Conservation (phyloP, 2,113 vertebrate genomes). For the Zeus faber region DNA sequence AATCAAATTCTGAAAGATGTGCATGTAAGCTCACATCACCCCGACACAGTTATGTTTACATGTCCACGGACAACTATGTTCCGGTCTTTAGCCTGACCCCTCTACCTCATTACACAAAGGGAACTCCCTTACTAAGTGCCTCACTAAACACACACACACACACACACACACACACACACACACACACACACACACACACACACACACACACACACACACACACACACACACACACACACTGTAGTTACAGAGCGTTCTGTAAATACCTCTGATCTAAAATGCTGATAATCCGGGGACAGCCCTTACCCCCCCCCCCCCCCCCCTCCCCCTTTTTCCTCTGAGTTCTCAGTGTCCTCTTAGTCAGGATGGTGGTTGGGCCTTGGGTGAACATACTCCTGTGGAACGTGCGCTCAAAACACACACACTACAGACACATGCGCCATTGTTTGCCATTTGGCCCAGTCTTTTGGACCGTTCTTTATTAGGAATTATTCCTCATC, state of each 20-base stretch:
- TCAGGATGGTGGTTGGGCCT: too few species aligned
- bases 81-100: slow-evolving; percentile 16
- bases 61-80: too few species aligned
- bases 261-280: slow-evolving; percentile 41
- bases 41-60: too few species aligned
- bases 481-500: too few species aligned
- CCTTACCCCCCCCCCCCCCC: slow-evolving; percentile 16
- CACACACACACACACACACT: slow-evolving; percentile 1
- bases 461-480: too few species aligned
- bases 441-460: slow-evolving; percentile 27
- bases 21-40: too few species aligned
- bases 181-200: neutral
- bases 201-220: slow-evolving; percentile 10
- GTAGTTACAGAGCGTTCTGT: slow-evolving; percentile 7
- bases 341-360: slow-evolving; percentile 26
- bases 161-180: slow-evolving; percentile 10
- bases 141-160: slow-evolving; percentile 26
- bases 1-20: too few species aligned
- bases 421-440: slow-evolving; percentile 12
- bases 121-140: slow-evolving; percentile 44
- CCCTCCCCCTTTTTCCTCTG: slow-evolving; percentile 4
- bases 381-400: slow-evolving; percentile 7
- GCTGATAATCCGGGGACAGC: slow-evolving; percentile 38
- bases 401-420: too few species aligned
- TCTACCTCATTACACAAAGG: slow-evolving; percentile 31